phyloP scores from a whole-genome alignment of 92 coral and sea anemone genomes.

The Zoanthus gigantus region DNA sequence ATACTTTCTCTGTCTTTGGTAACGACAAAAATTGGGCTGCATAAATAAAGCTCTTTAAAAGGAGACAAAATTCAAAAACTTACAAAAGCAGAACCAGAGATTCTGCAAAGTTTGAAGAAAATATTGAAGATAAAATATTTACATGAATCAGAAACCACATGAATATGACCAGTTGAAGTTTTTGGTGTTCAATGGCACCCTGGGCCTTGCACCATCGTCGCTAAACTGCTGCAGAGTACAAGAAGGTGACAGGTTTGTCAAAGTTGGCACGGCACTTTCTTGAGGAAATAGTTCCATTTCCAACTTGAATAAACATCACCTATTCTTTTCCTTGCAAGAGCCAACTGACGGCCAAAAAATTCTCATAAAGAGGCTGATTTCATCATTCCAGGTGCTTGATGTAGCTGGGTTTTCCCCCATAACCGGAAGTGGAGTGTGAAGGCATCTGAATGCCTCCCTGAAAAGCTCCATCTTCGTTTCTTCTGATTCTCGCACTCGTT shows the following conservation, averaged over 20 bases:
- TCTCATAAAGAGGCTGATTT: constrained; percentile 25
- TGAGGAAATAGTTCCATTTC: constrained; percentile 55
- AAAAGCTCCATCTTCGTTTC: constrained; percentile 42
- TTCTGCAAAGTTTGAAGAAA: not conserved
- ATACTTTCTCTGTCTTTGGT: not conserved
- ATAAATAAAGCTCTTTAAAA: not conserved
- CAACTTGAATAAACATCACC: constrained; percentile 53
- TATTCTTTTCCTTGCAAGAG: constrained; percentile 49
- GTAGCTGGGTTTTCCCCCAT: not conserved
- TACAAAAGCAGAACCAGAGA: too few relatives aligned
- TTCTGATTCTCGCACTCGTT: constrained; percentile 46
- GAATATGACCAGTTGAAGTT: constrained; percentile 8
- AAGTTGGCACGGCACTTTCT: not conserved
- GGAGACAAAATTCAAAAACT: not conserved
- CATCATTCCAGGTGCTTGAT: not conserved
- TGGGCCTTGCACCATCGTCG: not conserved
- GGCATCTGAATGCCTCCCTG: constrained; percentile 47
- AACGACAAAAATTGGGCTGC: not conserved
- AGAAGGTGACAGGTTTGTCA: not conserved
- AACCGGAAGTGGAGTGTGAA: constrained; percentile 16
- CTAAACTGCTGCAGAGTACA: constrained; percentile 9
- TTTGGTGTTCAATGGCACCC: not conserved
- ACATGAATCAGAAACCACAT: not conserved
- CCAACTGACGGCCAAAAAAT: constrained; percentile 49
- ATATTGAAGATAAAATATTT: not conserved